Evolutionary conservation across 1,140 invertebrate genomes (phyloP), one percentile per base, ranked within the genome.

Genomic region (Trichoplusia ni): DNA sequence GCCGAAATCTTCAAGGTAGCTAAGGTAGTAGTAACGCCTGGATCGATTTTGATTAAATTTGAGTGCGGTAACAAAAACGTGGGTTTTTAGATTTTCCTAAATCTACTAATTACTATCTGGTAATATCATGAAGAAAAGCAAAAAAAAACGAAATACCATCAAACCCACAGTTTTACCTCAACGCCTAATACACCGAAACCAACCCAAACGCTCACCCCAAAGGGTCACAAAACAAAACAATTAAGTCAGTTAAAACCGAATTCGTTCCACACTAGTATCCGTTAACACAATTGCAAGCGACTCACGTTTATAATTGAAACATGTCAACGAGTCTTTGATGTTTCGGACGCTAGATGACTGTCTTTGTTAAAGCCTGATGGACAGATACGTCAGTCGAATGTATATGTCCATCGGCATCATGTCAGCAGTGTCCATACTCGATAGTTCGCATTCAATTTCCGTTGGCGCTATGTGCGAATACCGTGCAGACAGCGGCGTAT

Each of bases 371-470:
- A 53, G 19, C n/a, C 35, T 81, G 82, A 85, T 80, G 73, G 81
- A 71, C 78, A 76, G 82, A 86, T 83, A 75, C 53, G 78, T 85
- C 82, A 81, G 69, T 70, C 71, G 47, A 78, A 71, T 74, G 66
- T 81, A 71, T 66, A 70, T 62, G 75, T 76, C 73, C 77, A 75
- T 78, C 75, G 35, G 35, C 71, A 77, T 75, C 73, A 72, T 71
- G 61, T 74, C 65, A 58, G 65, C 53, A 47, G 58, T 66, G 73
- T 73, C 72, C 64, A 67, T 72, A 53, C 21, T 64, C 69, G 73
- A 84, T 80, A 81, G 74, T 83, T 80, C 81, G 73, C 61, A 78
- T 85, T 82, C 84, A 84, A 84, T 87, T 86, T 88, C 82, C 83
- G 82, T 66, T 72, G 54, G 71, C 71, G 44, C 63, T 73, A 64